Conservation (phyloP, 2,888 invertebrate species). For the Cosmia trapezina region DNA sequence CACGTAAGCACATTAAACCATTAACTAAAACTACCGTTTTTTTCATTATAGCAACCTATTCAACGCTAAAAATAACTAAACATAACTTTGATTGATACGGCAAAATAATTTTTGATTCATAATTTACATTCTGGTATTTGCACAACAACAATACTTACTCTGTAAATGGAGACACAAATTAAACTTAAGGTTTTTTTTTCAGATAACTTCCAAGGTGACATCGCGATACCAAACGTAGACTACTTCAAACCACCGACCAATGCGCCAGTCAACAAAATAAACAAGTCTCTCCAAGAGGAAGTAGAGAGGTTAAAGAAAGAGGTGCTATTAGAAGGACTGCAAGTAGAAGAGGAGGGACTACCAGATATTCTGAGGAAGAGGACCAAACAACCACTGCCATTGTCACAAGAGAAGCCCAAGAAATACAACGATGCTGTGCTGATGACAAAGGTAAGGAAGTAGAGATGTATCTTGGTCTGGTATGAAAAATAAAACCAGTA, state of each 20-base stretch:
- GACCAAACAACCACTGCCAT: conserved; percentile 91
- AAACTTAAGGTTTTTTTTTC: conserved; percentile 79
- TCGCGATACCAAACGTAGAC: conserved; percentile 93
- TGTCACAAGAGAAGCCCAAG: conserved; percentile 87
- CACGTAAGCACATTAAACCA: not conserved
- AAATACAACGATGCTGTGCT: conserved; percentile 87
- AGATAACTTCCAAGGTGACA: conserved; percentile 96
- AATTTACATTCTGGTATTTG: too few species aligned
- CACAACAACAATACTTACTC: too few species aligned
- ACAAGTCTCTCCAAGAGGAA: conserved; percentile 93
- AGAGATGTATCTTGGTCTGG: too few species aligned
- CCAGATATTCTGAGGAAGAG: conserved; percentile 93
- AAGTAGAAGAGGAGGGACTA: conserved; percentile 96
- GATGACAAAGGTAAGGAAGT: conserved; percentile 81
- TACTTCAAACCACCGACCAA: conserved; percentile 78
- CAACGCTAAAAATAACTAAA: not conserved
- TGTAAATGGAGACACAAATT: not conserved
- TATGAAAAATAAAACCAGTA: too few species aligned
- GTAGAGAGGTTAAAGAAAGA: conserved; percentile 95
- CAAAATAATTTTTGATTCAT: not conserved
- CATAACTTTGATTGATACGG: too few species aligned
- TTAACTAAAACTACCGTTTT: too few species aligned
- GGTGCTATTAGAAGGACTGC: conserved; percentile 94
- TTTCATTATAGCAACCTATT: too few species aligned
- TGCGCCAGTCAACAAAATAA: conserved; percentile 88